These are phyloP conservation scores for Salarias fasciatus DNA, from an alignment of 2,797 vertebrate species.

Conservation along the genomic window DNA sequence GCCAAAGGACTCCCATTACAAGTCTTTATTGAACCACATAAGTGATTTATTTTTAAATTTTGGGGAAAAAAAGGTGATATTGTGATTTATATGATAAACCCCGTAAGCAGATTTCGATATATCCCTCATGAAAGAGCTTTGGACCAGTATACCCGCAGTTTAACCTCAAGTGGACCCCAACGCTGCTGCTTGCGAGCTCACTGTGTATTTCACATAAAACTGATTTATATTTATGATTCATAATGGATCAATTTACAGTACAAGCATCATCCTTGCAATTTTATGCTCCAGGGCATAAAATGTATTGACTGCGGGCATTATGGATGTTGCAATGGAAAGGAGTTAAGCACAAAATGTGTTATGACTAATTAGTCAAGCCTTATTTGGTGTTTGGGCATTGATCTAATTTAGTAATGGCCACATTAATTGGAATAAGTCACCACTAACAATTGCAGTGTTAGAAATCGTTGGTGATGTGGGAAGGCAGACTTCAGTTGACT, in stretches of 20 bases:
- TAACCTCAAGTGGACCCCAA: neutral
- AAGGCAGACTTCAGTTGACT: neutral
- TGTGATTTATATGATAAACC: no score
- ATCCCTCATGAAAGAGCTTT: no score
- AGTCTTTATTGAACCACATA: no score
- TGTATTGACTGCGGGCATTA: slow-evolving; percentile 11
- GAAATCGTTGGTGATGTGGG: neutral
- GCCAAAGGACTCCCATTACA: no score
- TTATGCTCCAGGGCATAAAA: neutral
- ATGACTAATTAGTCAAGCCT: slow-evolving; percentile 43
- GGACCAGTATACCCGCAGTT: neutral
- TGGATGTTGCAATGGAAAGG: slow-evolving; percentile 12
- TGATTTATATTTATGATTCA: neutral
- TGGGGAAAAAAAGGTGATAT: no score
- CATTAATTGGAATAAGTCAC: slow-evolving; percentile 47
- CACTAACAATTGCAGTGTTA: slow-evolving; percentile 21
- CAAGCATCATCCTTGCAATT: neutral
- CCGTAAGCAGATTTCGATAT: no score
- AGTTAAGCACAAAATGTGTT: slow-evolving; percentile 23
- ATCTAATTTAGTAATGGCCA: slow-evolving; percentile 35
- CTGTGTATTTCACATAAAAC: neutral
- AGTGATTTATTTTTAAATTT: no score
- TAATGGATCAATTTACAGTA: neutral
- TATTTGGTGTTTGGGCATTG: slow-evolving; percentile 27
- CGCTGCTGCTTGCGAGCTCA: neutral